Evolutionary conservation across 2,797 vertebrate genomes (phyloP), one percentile per base, ranked within the genome.

Genomic region (Melanotaenia pygmaea): DNA sequence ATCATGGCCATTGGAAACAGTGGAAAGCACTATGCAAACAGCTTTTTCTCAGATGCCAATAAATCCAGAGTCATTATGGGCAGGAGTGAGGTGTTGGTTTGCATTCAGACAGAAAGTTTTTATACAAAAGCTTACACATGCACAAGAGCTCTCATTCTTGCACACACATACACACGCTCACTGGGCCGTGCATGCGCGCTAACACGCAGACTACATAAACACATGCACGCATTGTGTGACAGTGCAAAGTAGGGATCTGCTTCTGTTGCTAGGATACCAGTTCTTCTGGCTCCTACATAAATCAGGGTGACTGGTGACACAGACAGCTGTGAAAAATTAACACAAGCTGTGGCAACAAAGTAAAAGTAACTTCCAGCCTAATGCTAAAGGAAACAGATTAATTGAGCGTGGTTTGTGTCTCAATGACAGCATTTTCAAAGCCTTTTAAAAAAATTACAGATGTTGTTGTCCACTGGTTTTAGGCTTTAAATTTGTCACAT

Each of bases 191-290:
- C 30, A 38, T 38, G 26, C 14, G 50, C 62, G 30, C 59, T 32
- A 69, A 76, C 37, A 68, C 43, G 26, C 65, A n/a, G 70, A 51
- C 61, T 56, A 63, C 30, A 68, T 28, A 60, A 69, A 73, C 65
- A 69, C 59, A 37, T 32, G 54, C 51, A 64, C 47, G 12, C 72
- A 80, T 68, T 79, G 84, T 85, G 83, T 81, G 84, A 81, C 75
- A 77, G 75, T 83, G 86, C 81, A 88, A 89, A 86, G 88, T 72
- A 68, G 12, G 47, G 77, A 84, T 88, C 83, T 87, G 83, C 89
- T 75, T 88, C 88, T 91, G 92, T 93, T 94, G 91, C 93, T 93
- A 94, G 90, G 93, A 90, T 91, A 94, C 93, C 81, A 74, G 64
- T 83, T 89, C 70, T 81, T 87, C 86, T 78, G 82, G 90, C 86